A percentile compares a stretch with the other conserved stretches of the same genome.
phyloP scores from a whole-genome alignment of 2,888 invertebrate genomes.

The Schizaphis graminum region DNA sequence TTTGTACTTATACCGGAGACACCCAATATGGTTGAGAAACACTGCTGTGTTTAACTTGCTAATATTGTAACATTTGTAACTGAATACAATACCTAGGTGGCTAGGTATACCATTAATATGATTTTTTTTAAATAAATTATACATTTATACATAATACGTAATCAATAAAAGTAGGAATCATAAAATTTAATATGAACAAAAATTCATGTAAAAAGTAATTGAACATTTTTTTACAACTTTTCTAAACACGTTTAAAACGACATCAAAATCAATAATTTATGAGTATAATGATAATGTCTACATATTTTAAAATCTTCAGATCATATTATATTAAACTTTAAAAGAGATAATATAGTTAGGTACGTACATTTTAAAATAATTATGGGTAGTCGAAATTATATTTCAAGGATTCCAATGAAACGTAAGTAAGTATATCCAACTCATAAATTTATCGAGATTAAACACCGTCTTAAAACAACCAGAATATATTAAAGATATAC shows the following conservation, averaged over 20 bases:
- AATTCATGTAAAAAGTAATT: background rate
- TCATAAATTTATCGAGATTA: background rate
- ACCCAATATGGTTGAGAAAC: too few relatives aligned
- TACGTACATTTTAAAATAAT: background rate
- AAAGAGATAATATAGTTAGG: background rate
- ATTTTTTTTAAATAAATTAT: background rate
- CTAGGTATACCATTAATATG: background rate
- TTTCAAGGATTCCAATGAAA: conserved; percentile 10
- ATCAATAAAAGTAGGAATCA: background rate
- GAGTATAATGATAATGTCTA: background rate
- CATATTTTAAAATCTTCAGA: background rate
- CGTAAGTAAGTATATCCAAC: background rate
- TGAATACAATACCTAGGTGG: background rate
- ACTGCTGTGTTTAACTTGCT: background rate
- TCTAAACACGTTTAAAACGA: background rate
- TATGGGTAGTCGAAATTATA: background rate
- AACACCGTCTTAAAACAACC: background rate
- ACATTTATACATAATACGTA: background rate
- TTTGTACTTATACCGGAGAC: too few relatives aligned
- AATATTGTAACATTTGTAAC: background rate
- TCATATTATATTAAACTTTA: background rate
- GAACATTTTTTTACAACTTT: background rate
- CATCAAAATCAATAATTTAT: background rate
- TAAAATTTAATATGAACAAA: background rate
- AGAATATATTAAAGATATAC: background rate